Percentiles rank a stretch among this genome's conserved stretches.
Evolutionary conservation across 2,888 invertebrate species (phyloP).

Genomic region (Acronicta psi): DNA sequence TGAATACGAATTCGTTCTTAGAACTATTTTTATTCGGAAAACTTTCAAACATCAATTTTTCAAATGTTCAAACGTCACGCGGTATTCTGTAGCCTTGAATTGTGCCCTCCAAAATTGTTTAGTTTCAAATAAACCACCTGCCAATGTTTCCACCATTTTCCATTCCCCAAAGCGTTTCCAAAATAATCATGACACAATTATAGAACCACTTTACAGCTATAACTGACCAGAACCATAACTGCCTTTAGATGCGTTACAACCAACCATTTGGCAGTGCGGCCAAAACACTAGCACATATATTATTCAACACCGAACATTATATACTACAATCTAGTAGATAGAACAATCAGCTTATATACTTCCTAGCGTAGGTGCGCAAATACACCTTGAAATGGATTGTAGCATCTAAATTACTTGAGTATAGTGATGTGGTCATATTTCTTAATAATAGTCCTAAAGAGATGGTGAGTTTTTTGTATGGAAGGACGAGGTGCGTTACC

Average conservation of each 20-base stretch:
- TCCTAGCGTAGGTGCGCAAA: conserved; percentile 13
- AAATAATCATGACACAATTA: conserved; percentile 48
- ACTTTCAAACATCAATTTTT: too few relatives aligned
- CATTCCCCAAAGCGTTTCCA: conserved; percentile 19
- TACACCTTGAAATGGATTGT: conserved; percentile 29
- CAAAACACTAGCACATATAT: conserved; percentile 36
- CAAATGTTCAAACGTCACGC: too few relatives aligned
- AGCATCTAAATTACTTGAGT: conserved; percentile 2
- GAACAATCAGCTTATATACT: conserved; percentile 37
- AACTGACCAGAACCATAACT: conserved; percentile 36
- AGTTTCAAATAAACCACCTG: not conserved
- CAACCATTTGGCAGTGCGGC: conserved; percentile 45
- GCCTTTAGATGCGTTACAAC: conserved; percentile 36
- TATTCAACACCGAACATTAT: conserved; percentile 20
- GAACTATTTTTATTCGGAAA: too few relatives aligned
- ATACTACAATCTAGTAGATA: conserved; percentile 15
- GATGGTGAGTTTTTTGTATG: too few relatives aligned
- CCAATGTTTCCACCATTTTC: not conserved
- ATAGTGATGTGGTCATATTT: conserved; percentile 1
- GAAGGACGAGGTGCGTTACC: too few relatives aligned
- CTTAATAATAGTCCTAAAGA: not conserved
- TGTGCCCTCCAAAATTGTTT: conserved; percentile 6
- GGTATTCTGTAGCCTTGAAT: not conserved
- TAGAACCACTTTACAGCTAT: conserved; percentile 17
- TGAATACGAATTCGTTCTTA: too few relatives aligned